Conservation (phyloP, 1,140 invertebrate species). For the Megathymus violae region DNA sequence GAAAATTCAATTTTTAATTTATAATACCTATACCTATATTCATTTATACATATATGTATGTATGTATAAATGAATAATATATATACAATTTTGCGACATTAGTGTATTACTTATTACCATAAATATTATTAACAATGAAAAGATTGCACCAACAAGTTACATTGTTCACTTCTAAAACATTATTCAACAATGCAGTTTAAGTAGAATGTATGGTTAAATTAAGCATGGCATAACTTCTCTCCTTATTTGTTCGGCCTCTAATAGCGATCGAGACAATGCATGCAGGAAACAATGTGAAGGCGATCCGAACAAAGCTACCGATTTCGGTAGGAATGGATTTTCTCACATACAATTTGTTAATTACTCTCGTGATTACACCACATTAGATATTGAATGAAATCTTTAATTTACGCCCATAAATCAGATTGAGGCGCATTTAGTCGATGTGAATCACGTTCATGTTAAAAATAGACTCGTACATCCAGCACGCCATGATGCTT, state of each 20-base stretch:
- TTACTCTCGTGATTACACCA: conserved; percentile 60
- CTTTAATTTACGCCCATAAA: conserved; percentile 52
- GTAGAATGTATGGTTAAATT: conserved; percentile 34
- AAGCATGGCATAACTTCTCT: conserved; percentile 35
- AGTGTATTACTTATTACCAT: conserved; percentile 11
- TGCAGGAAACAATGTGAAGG: conserved; percentile 47
- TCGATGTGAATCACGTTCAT: conserved; percentile 25
- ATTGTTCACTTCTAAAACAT: conserved; percentile 35
- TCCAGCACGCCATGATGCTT: conserved; percentile 3
- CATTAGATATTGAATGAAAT: conserved; percentile 53
- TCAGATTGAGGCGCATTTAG: conserved; percentile 37
- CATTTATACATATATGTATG: too few relatives aligned
- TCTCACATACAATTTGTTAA: conserved; percentile 68
- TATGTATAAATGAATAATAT: background rate
- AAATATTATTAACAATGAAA: conserved; percentile 17
- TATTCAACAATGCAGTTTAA: conserved; percentile 36
- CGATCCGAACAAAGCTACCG: conserved; percentile 48
- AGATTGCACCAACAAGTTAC: conserved; percentile 23
- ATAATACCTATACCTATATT: too few relatives aligned
- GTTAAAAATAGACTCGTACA: conserved; percentile 27
- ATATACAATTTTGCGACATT: conserved; percentile 1
- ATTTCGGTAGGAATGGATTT: conserved; percentile 50
- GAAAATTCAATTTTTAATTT: too few relatives aligned
- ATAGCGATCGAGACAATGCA: conserved; percentile 39
- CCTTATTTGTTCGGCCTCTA: conserved; percentile 30